These are phyloP conservation scores for Tiphia femorata DNA, from an alignment of 2,888 invertebrate genomes.

Conservation along the genomic window DNA sequence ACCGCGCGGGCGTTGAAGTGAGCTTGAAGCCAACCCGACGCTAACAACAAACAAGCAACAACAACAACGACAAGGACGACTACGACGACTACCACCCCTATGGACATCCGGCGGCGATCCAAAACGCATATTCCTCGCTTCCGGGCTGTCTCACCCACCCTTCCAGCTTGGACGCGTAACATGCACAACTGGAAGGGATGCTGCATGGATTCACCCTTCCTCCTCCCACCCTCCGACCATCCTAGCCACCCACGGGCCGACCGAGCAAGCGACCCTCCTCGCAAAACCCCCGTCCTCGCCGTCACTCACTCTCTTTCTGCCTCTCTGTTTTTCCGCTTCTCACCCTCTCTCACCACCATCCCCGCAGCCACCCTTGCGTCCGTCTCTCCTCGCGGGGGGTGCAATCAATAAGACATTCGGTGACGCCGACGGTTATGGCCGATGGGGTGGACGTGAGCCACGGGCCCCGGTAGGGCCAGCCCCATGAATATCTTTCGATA, in stretches of 20 bases:
- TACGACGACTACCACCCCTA: no score
- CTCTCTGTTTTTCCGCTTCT: constrained; percentile 23
- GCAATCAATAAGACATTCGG: constrained; percentile 69
- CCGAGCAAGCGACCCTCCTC: no score
- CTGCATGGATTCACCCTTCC: constrained; percentile 16
- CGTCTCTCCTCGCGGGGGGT: constrained; percentile 43
- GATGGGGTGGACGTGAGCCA: constrained; percentile 55
- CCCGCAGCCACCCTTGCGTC: constrained; percentile 40
- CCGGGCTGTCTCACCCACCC: constrained; percentile 50
- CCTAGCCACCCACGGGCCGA: constrained; percentile 16
- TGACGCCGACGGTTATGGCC: constrained; percentile 67
- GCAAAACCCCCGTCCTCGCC: constrained; percentile 15
- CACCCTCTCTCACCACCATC: constrained; percentile 33
- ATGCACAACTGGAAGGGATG: constrained; percentile 42
- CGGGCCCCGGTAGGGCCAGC: constrained; percentile 60
- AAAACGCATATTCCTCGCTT: constrained; percentile 57
- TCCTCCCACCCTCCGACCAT: constrained; percentile 16
- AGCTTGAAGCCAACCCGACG: no score
- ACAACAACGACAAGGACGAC: constrained; percentile 31
- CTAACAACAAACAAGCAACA: constrained; percentile 27
- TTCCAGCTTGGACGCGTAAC: constrained; percentile 34
- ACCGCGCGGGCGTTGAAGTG: no score
- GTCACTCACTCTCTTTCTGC: constrained; percentile 4
- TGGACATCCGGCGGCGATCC: constrained; percentile 45
- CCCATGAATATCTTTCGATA: constrained; percentile 70